These are phyloP conservation scores for Dysmachus trigonus DNA, from an alignment of 2,888 invertebrate species.

Conservation along the genomic window DNA sequence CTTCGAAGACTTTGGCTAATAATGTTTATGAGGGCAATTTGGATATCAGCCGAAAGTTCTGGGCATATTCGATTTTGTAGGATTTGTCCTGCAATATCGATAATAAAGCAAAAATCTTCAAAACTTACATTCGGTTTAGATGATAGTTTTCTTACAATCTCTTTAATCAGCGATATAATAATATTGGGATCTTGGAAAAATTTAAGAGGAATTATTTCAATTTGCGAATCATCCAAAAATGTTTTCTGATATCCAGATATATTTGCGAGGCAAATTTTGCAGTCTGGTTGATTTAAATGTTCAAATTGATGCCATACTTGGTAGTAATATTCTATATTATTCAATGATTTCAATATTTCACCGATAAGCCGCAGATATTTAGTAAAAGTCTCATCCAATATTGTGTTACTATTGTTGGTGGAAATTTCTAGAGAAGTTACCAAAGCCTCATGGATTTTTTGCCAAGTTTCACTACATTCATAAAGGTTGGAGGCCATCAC, in stretches of 20 bases:
- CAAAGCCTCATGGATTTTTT: background rate
- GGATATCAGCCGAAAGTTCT: background rate
- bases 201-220: conserved; percentile 3
- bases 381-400: background rate
- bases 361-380: conserved; percentile 4
- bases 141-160: background rate
- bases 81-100: conserved; percentile 21
- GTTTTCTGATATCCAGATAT: background rate
- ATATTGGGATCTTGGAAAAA: conserved; percentile 20
- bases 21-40: conserved; percentile 41
- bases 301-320: conserved; percentile 41
- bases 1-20: conserved; percentile 17
- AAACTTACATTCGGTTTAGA: background rate
- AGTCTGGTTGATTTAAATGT: conserved; percentile 19
- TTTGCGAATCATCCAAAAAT: background rate
- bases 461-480: conserved; percentile 35
- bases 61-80: conserved; percentile 11
- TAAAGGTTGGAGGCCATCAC: background rate
- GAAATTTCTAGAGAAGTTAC: background rate
- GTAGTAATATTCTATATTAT: conserved; percentile 24
- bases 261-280: conserved; percentile 11
- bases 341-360: conserved; percentile 28
- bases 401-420: background rate
- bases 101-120: background rate
- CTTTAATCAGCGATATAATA: background rate